Percentiles rank a stretch among this genome's conserved stretches.
Evolutionary conservation across 2,888 invertebrate genomes (phyloP).

Genomic region (Xylocampa areola): DNA sequence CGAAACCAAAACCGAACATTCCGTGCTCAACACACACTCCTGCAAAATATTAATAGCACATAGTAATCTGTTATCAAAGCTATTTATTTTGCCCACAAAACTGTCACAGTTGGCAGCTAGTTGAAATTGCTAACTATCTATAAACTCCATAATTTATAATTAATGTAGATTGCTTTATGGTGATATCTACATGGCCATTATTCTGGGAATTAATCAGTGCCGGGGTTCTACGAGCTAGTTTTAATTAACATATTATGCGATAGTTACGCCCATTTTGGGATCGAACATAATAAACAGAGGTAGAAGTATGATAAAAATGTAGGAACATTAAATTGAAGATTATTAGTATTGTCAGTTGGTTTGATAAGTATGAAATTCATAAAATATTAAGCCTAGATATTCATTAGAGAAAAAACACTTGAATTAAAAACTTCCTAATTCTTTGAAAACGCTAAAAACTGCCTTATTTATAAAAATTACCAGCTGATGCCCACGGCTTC

Average conservation of each 20-base stretch:
- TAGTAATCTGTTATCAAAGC: conserved; percentile 4
- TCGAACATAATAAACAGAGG: neutral
- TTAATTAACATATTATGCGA: conserved; percentile 30
- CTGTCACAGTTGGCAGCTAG: neutral
- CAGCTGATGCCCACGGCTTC: no score
- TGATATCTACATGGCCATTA: conserved; percentile 26
- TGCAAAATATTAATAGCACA: neutral
- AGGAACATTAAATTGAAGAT: no score
- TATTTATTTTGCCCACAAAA: conserved; percentile 18
- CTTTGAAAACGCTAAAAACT: no score
- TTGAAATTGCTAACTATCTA: conserved; percentile 20
- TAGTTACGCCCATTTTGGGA: conserved; percentile 8
- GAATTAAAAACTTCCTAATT: no score
- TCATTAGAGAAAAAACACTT: no score
- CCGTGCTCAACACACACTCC: neutral
- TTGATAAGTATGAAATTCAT: no score
- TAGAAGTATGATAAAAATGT: no score
- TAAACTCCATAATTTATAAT: conserved; percentile 24
- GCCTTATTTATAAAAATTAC: no score
- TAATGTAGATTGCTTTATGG: conserved; percentile 27
- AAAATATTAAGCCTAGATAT: no score
- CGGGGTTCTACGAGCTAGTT: conserved; percentile 5
- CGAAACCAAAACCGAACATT: neutral
- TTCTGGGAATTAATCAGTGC: conserved; percentile 22
- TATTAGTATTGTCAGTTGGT: no score